phyloP scores from a whole-genome alignment of 2,797 vertebrate species.

The Sebastes diploproa region DNA sequence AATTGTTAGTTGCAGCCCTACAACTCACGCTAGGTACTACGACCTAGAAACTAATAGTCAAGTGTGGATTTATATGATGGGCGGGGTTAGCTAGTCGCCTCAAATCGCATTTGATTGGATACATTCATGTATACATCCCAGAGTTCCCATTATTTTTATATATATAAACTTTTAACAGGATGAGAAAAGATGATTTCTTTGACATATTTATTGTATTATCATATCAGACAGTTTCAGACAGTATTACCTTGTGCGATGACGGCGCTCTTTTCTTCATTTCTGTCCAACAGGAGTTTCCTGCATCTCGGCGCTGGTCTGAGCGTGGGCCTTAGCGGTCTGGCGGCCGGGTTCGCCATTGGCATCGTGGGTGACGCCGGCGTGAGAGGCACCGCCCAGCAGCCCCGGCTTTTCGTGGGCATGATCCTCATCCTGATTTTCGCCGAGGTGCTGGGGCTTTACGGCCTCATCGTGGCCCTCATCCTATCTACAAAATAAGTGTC shows the following conservation, averaged over 20 bases:
- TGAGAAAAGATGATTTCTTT: background rate
- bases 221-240: background rate
- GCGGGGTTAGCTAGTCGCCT: too few species aligned
- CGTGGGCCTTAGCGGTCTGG: slow-evolving; percentile 96
- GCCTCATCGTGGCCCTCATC: slow-evolving; percentile 98
- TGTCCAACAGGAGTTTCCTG: slow-evolving; percentile 91
- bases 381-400: slow-evolving; percentile 97
- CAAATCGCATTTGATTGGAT: too few species aligned
- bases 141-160: too few species aligned
- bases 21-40: too few species aligned
- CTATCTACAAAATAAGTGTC: slow-evolving; percentile 94
- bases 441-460: slow-evolving; percentile 97
- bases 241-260: background rate
- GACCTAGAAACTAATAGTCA: too few species aligned
- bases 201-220: background rate
- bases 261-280: background rate
- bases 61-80: too few species aligned
- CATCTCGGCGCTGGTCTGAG: slow-evolving; percentile 97
- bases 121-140: too few species aligned
- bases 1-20: too few species aligned
- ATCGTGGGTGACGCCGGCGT: slow-evolving; percentile 97
- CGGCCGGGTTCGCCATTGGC: slow-evolving; percentile 97
- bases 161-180: too few species aligned
- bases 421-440: slow-evolving; percentile 99
- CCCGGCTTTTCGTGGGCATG: slow-evolving; percentile 98